A percentile compares a stretch with the other conserved stretches of the same genome.
Evolutionary conservation across 2,888 invertebrate species (phyloP).

Genomic region (Ganaspis brasiliensis): DNA sequence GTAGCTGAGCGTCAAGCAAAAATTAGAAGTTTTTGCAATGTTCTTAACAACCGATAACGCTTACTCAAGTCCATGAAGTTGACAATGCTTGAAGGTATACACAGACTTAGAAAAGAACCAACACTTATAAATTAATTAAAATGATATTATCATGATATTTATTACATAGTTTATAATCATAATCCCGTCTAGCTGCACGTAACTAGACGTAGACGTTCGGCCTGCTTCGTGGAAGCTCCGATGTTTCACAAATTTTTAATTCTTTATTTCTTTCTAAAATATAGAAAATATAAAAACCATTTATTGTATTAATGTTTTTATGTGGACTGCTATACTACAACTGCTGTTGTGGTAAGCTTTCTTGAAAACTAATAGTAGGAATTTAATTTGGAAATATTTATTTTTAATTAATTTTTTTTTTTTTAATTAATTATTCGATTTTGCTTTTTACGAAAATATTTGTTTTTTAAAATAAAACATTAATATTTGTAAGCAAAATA

Average conservation of each 20-base stretch:
- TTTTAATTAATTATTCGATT: too few relatives aligned
- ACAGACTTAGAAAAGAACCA: conserved; percentile 70
- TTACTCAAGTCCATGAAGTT: conserved; percentile 61
- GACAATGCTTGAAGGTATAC: conserved; percentile 53
- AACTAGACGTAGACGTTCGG: conserved; percentile 64
- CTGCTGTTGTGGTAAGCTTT: too few relatives aligned
- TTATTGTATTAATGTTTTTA: too few relatives aligned
- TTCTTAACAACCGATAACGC: conserved; percentile 79
- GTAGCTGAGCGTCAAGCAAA: conserved; percentile 70
- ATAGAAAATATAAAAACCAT: too few relatives aligned
- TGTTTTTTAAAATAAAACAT: too few relatives aligned
- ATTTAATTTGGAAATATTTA: too few relatives aligned
- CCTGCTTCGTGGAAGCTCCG: conserved; percentile 68
- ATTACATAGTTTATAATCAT: conserved; percentile 69
- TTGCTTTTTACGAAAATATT: too few relatives aligned
- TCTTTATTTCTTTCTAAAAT: too few relatives aligned
- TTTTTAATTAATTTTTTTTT: too few relatives aligned
- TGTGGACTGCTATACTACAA: too few relatives aligned
- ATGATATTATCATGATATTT: conserved; percentile 76
- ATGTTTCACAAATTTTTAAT: conserved; percentile 21
- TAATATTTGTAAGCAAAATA: too few relatives aligned
- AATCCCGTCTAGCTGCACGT: conserved; percentile 46
- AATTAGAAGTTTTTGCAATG: conserved; percentile 76
- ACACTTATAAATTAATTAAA: conserved; percentile 68
- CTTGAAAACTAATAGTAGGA: too few relatives aligned